Base-by-base conservation (phyloP, 2,888 invertebrate genomes). In the Sclerodermus sp. region DNA sequence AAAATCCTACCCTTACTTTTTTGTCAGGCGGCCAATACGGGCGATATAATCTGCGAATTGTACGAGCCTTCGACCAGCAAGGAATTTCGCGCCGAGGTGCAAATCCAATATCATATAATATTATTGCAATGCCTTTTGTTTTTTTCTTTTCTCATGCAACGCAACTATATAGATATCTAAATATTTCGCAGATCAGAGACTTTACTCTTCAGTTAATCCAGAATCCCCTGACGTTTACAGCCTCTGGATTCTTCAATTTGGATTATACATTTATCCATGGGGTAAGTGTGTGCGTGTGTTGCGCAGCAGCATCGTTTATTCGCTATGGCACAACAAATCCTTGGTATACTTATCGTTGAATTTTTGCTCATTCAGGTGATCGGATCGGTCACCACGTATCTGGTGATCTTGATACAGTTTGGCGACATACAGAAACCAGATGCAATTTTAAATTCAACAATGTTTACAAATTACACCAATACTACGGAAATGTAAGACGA, bases 401-500 rank as follows among this genome's bases (percentile, higher is more conserved):
- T 73, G 18, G 62, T 73, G 12, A 70, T 73, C 46, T 51, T 73
- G 15, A 69, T 73, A 14, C 71, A 73, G 58, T 55, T 65, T 30
- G 51, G 49, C 10, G 45, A 62, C 12, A 37, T 55, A 4, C 17
- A 53, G 5, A 12, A 14, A 18, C 14, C 36, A 1, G n/a, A 31
- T 3, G 9, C 18, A n/a, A 15, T 37, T 14, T 3, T 36, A 36
- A 15, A 36, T 10, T n/a, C 15, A 5, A 36, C 13, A 6, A 15
- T 15, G 10, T 10, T 12, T 9, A 10, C 32, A 12, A 12, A 31
- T 12, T 5, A 15, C 23, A 13, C 2, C 8, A 49, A 44, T 30
- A 37, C n/a, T 31, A 43, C 43, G 14, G 12, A 37, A 5, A n/a
- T n/a, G n/a, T n/a, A n/a, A n/a, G n/a, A n/a, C n/a, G n/a, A n/a